Evolutionary conservation across 2,113 vertebrate species (phyloP).

Genomic region (Chlorodrepanis virens): DNA sequence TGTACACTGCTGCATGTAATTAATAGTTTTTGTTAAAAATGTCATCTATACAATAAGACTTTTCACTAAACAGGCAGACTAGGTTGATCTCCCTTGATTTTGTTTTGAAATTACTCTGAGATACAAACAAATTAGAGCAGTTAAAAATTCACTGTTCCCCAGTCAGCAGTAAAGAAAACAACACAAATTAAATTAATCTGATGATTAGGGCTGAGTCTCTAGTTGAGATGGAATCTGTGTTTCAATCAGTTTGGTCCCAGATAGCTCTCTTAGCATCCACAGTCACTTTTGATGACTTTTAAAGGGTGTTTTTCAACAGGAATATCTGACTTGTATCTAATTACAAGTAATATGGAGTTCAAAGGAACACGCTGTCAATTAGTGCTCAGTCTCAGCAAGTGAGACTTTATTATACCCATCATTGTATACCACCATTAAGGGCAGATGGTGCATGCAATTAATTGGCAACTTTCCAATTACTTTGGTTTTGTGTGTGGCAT

Average conservation of each 20-base stretch:
- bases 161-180: neutral
- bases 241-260: neutral
- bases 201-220: neutral
- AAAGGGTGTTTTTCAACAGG: neutral
- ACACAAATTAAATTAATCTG: neutral
- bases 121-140: neutral
- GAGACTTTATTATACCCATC: neutral
- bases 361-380: neutral
- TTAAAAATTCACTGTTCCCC: neutral
- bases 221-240: neutral
- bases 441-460: neutral
- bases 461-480: neutral
- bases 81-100: neutral
- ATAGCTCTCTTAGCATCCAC: neutral
- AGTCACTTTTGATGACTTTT: neutral
- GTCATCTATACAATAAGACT: neutral
- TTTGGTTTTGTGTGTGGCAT: neutral
- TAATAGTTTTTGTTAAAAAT: neutral
- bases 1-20: neutral
- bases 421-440: neutral
- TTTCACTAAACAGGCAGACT: neutral
- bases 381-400: neutral
- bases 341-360: neutral
- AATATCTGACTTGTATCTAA: neutral
- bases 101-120: neutral